phyloP scores from a whole-genome alignment of 2,113 vertebrate species.

The Campylomormyrus numenius region DNA sequence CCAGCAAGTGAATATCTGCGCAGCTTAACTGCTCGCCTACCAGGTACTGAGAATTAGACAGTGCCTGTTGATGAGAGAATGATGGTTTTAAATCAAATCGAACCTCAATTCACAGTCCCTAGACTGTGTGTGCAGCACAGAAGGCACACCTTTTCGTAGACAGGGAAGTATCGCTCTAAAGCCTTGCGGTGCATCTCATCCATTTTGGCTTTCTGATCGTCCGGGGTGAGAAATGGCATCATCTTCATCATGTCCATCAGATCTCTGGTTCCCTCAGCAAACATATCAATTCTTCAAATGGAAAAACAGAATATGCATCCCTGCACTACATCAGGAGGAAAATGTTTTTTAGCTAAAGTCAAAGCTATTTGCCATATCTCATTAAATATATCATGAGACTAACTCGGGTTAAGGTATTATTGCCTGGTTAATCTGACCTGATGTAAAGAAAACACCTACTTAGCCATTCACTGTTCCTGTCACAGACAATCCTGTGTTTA shows the following conservation, averaged over 20 bases:
- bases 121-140: background rate
- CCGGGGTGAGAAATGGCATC: constrained; percentile 54
- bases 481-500: background rate
- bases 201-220: constrained; percentile 53
- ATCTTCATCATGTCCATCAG: constrained; percentile 68
- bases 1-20: constrained; percentile 78
- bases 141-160: constrained; percentile 74
- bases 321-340: background rate
- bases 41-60: constrained; percentile 64
- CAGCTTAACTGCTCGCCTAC: constrained; percentile 73
- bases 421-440: background rate
- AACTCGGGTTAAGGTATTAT: background rate
- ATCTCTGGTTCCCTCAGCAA: constrained; percentile 70
- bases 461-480: background rate
- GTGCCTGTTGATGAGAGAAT: constrained; percentile 50
- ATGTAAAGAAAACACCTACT: background rate
- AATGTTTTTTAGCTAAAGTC: background rate
- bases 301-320: background rate
- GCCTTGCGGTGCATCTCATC: constrained; percentile 57
- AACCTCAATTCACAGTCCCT: background rate
- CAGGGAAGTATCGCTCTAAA: constrained; percentile 68
- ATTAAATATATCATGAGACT: background rate
- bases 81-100: background rate
- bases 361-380: background rate
- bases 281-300: constrained; percentile 74